phyloP scores from a whole-genome alignment of 35 echinoderm and acorn worm genomes.

The Heliocidaris erythrogramma region DNA sequence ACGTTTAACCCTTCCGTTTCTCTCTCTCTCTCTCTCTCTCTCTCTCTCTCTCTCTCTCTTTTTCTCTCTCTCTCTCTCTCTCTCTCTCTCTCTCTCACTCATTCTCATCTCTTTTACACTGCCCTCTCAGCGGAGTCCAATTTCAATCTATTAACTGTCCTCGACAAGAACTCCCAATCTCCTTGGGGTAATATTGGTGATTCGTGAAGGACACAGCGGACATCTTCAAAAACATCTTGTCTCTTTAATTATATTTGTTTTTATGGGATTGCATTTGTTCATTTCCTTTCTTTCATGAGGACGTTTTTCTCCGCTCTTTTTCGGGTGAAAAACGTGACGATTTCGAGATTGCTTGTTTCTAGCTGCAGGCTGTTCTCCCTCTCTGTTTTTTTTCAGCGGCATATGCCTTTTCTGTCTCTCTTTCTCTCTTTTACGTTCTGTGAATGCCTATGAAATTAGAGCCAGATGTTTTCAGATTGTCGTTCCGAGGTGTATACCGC shows the following conservation, averaged over 20 bases:
- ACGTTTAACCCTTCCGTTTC: neutral
- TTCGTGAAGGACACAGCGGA: neutral
- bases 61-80: too few species aligned
- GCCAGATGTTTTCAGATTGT: too few species aligned
- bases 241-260: conserved; percentile 19
- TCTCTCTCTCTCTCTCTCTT: neutral
- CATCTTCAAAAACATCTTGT: conserved; percentile 18
- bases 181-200: neutral
- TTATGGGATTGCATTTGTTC: neutral
- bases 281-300: neutral
- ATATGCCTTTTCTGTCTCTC: neutral
- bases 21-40: neutral
- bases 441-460: neutral
- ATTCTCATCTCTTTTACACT: neutral
- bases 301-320: neutral
- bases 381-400: neutral
- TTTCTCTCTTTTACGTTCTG: neutral
- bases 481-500: neutral
- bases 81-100: neutral
- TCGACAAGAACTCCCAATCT: neutral
- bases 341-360: neutral
- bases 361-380: neutral
- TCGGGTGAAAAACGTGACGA: neutral
- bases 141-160: conserved; percentile 11
- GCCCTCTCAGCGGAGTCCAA: neutral